Base-by-base conservation (phyloP, 2,797 vertebrate genomes). In the Myripristis murdjan region DNA sequence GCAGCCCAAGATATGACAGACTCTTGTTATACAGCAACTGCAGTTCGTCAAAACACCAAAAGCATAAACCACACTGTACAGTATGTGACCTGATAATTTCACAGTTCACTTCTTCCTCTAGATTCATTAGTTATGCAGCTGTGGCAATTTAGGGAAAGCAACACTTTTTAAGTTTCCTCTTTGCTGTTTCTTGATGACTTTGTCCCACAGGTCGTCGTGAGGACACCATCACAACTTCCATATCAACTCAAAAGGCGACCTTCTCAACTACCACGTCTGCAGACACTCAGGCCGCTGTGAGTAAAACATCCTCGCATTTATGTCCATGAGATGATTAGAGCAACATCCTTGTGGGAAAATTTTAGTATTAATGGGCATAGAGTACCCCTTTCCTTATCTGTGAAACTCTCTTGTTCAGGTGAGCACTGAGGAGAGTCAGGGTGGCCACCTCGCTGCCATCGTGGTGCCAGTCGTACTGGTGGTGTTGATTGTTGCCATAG, bases 391-490 rank as follows among this genome's bases (percentile, higher is more conserved):
- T 15, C 43, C 39, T 22, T 39, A 23, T 11, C 46, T 33, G 18
- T 72, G 5, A 22, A 31, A 44, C 22, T 52, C 8, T 77, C 33
- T 79, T 60, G 77, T n/a, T 26, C 7, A 91, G 91, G 44, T 28
- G 6, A 73, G 39, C 20, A 10, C 14, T 0, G 51, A 75, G n/a
- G 58, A 77, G 18, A 65, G 52, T 14, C 16, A 22, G 0, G 49
- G 54, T 11, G 48, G 18, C 59, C 79, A 79, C 60, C 53, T 75
- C 0, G 86, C 59, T 9, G 86, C 83, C 67, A 83, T 91, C 18
- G 55, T 85, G 71, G 75, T 92, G 26, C 83, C 89, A 0, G 66
- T 91, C 67, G 64, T 88, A 59, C 55, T 91, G 54, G 18, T 89
- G 57, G 20, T 82, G 65, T 2, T 86, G 24, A n/a, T 43, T 26